Conservation (phyloP, 2,113 vertebrate genomes). For the Antechinus flavipes region DNA sequence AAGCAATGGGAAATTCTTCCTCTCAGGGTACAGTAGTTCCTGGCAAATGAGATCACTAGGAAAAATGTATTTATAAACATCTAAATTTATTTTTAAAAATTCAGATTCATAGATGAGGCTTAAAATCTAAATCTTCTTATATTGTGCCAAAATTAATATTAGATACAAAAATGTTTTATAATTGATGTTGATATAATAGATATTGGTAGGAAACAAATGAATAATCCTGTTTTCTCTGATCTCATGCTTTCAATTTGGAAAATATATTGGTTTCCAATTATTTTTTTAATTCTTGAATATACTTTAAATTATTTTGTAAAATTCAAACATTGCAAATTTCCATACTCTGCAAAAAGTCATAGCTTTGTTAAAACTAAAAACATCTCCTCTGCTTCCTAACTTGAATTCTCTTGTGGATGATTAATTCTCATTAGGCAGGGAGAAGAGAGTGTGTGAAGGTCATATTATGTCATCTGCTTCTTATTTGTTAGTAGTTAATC, state of each 20-base stretch:
- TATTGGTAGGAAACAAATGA: slow-evolving; percentile 51
- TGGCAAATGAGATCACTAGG: slow-evolving; percentile 36
- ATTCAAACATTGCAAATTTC: slow-evolving; percentile 44
- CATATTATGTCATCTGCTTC: slow-evolving; percentile 44
- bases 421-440: background rate
- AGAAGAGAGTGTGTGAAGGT: background rate
- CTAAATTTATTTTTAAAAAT: slow-evolving; percentile 60
- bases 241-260: slow-evolving; percentile 41
- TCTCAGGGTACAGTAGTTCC: slow-evolving; percentile 18
- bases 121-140: slow-evolving; percentile 9
- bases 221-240: slow-evolving; percentile 37
- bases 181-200: slow-evolving; percentile 56
- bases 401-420: slow-evolving; percentile 34
- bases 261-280: slow-evolving; percentile 69
- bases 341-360: background rate
- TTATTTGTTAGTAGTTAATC: slow-evolving; percentile 4
- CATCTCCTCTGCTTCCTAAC: background rate
- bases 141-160: slow-evolving; percentile 48
- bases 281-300: slow-evolving; percentile 44
- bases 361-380: slow-evolving; percentile 21
- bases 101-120: slow-evolving; percentile 28
- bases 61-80: slow-evolving; percentile 5
- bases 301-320: slow-evolving; percentile 64
- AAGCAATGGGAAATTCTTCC: background rate
- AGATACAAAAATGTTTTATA: slow-evolving; percentile 53